Evolutionary conservation across 2,113 vertebrate genomes (phyloP).

Genomic region (Camarhynchus parvulus): DNA sequence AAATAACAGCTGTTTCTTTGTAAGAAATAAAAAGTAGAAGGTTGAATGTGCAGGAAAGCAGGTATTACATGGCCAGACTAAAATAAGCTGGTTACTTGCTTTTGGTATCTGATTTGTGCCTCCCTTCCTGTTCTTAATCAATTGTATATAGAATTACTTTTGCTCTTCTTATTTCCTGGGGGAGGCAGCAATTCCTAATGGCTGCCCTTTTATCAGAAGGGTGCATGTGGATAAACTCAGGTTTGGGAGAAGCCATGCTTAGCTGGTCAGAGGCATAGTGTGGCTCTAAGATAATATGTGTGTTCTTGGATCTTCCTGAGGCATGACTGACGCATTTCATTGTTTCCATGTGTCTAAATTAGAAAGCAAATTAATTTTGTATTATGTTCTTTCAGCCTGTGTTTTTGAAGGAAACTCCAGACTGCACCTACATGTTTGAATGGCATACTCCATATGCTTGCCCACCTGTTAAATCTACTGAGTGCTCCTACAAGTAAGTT

Average conservation of each 20-base stretch:
- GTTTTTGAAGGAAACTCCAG: constrained; percentile 90
- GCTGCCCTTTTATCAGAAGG: neutral
- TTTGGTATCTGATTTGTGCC: neutral
- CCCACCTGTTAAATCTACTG: constrained; percentile 81
- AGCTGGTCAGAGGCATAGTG: neutral
- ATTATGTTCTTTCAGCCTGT: constrained; percentile 69
- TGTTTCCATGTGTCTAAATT: neutral
- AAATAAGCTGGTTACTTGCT: neutral
- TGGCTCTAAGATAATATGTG: neutral
- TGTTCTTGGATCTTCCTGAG: neutral
- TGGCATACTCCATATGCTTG: constrained; percentile 91
- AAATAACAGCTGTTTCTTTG: neutral
- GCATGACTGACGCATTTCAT: neutral
- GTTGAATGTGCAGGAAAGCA: neutral
- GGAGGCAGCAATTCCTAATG: neutral
- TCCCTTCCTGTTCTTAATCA: neutral
- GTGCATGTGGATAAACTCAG: neutral
- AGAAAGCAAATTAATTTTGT: neutral
- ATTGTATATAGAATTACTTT: neutral
- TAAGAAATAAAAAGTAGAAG: neutral
- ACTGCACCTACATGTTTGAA: constrained; percentile 92
- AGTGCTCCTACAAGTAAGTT: constrained; percentile 90
- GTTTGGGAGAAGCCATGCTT: neutral
- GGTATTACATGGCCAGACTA: neutral
- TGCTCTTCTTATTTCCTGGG: neutral